These are phyloP conservation scores for Lordiphosa stackelbergi DNA, from an alignment of 1,140 invertebrate genomes.

Conservation along the genomic window DNA sequence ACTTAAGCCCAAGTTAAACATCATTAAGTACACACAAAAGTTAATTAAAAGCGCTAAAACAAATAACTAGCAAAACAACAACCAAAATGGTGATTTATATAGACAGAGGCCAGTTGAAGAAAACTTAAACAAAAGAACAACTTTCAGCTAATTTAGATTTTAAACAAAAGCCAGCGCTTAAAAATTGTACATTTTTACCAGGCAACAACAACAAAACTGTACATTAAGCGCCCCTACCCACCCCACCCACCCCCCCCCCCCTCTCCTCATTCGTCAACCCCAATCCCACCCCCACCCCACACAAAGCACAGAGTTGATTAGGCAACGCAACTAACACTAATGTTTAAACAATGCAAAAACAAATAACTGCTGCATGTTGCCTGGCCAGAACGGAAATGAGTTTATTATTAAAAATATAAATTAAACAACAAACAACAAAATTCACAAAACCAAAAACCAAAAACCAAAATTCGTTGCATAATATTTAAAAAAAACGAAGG, in stretches of 20 bases:
- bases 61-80: conserved; percentile 40
- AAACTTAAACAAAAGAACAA: conserved; percentile 28
- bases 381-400: conserved; percentile 71
- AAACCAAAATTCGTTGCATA: conserved; percentile 72
- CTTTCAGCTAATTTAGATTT: conserved; percentile 66
- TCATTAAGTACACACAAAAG: conserved; percentile 57
- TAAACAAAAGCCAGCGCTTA: conserved; percentile 69
- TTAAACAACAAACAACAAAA: conserved; percentile 52
- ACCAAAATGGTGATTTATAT: conserved; percentile 47
- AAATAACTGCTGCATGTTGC: conserved; percentile 58
- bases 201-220: conserved; percentile 48
- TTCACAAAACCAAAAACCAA: conserved; percentile 28
- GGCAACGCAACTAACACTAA: conserved; percentile 57
- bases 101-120: conserved; percentile 32
- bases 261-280: too few relatives aligned
- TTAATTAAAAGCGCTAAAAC: conserved; percentile 63
- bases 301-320: conserved; percentile 53
- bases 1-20: conserved; percentile 57
- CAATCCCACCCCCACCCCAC: too few relatives aligned
- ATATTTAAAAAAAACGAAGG: conserved; percentile 71
- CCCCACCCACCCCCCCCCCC: too few relatives aligned
- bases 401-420: conserved; percentile 73
- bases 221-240: conserved; percentile 70
- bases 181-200: conserved; percentile 75
- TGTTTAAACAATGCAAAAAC: conserved; percentile 32